Evolutionary conservation across 2,888 invertebrate species (phyloP).

Genomic region (Caenorhabditis angaria): DNA sequence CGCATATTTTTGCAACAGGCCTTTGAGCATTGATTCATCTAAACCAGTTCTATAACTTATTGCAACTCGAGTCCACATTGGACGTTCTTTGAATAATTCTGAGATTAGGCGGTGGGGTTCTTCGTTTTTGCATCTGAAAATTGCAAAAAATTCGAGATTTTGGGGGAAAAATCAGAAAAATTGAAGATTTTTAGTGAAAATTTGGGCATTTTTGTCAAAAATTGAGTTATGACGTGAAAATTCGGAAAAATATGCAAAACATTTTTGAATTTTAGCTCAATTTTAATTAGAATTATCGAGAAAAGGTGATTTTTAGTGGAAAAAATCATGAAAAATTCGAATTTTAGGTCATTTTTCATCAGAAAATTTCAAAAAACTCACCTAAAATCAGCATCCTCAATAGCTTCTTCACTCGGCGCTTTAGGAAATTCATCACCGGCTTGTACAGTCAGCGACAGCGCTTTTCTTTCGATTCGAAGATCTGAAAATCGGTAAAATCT

Average conservation of each 20-base stretch:
- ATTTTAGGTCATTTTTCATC: not conserved
- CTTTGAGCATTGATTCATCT: constrained; percentile 73
- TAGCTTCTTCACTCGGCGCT: constrained; percentile 56
- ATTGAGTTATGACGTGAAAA: too few relatives aligned
- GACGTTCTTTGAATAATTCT: constrained; percentile 84
- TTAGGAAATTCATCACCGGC: constrained; percentile 64
- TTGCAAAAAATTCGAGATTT: too few relatives aligned
- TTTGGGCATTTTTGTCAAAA: too few relatives aligned
- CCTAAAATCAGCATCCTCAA: constrained; percentile 61
- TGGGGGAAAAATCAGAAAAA: too few relatives aligned
- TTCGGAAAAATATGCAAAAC: too few relatives aligned
- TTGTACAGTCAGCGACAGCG: constrained; percentile 63
- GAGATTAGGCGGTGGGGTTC: constrained; percentile 64
- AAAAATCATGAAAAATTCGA: too few relatives aligned
- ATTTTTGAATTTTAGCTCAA: too few relatives aligned
- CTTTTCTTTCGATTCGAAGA: constrained; percentile 66
- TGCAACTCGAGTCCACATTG: constrained; percentile 87
- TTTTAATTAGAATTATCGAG: too few relatives aligned
- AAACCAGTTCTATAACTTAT: constrained; percentile 75
- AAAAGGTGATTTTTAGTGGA: too few relatives aligned
- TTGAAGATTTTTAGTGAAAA: too few relatives aligned
- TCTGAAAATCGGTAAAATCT: constrained; percentile 39
- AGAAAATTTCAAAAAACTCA: not conserved
- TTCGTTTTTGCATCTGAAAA: constrained; percentile 61
- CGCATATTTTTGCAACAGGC: constrained; percentile 84